Evolutionary conservation across 2,113 vertebrate species (phyloP).

Genomic region (Mormoops blainvillei): DNA sequence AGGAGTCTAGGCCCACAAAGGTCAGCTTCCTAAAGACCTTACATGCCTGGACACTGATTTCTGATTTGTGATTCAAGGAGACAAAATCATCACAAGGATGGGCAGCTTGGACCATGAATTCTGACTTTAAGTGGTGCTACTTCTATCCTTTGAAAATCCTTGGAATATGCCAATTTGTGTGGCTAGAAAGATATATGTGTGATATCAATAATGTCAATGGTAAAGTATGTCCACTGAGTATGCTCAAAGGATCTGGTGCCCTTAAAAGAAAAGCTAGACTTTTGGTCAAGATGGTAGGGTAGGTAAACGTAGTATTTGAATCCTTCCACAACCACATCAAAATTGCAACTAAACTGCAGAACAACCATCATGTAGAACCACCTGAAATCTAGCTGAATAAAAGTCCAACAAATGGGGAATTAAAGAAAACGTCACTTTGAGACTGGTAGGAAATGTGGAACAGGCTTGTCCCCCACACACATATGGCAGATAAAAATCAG

Average conservation of each 20-base stretch:
- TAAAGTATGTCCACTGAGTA: slow-evolving; percentile 30
- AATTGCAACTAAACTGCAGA: neutral
- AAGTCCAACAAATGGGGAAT: too few species aligned
- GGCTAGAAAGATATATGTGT: slow-evolving; percentile 8
- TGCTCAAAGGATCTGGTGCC: neutral
- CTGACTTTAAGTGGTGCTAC: neutral
- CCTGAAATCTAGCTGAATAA: too few species aligned
- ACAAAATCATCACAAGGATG: neutral
- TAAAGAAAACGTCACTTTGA: too few species aligned
- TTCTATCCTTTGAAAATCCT: slow-evolving; percentile 46
- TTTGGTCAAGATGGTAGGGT: neutral
- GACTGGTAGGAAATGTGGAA: too few species aligned
- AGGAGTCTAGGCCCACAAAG: neutral
- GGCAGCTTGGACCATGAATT: slow-evolving; percentile 1
- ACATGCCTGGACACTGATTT: neutral
- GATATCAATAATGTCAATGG: slow-evolving; percentile 35
- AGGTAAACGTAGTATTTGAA: neutral
- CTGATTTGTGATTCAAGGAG: slow-evolving; percentile 35
- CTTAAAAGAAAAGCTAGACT: slow-evolving; percentile 31
- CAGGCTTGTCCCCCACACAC: too few species aligned
- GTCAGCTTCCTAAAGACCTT: neutral
- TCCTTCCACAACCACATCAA: neutral
- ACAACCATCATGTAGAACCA: too few species aligned
- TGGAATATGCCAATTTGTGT: slow-evolving; percentile 43
- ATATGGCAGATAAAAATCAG: neutral